Conservation (phyloP, 2,888 invertebrate genomes). For the Carcina quercana region DNA sequence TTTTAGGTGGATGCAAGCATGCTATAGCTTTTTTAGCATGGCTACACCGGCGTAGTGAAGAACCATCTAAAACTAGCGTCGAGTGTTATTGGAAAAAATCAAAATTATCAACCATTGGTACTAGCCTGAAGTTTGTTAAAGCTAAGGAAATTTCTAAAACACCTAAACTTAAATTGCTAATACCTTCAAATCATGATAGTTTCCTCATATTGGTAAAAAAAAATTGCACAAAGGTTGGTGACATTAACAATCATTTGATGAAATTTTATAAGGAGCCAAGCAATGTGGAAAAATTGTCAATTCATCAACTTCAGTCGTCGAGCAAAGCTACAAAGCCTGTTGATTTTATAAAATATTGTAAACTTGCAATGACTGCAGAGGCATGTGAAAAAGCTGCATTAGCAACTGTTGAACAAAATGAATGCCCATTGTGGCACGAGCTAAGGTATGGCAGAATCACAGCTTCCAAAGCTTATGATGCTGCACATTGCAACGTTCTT, state of each 20-base stretch:
- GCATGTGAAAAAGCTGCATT: conserved; percentile 4
- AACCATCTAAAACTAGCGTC: conserved; percentile 12
- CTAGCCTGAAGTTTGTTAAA: conserved; percentile 12
- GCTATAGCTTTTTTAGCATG: conserved; percentile 5
- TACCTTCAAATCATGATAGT: conserved; percentile 2
- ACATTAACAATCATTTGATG: neutral
- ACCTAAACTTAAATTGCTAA: conserved; percentile 1
- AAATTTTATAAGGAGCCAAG: conserved; percentile 1
- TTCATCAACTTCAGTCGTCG: neutral
- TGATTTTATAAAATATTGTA: conserved; percentile 4
- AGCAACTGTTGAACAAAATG: conserved; percentile 1
- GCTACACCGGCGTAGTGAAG: conserved; percentile 17
- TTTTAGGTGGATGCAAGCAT: neutral
- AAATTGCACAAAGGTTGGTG: neutral
- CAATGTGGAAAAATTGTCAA: conserved; percentile 1
- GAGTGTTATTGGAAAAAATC: conserved; percentile 17
- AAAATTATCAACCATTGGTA: conserved; percentile 13
- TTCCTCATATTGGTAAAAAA: neutral
- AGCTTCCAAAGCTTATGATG: conserved; percentile 16
- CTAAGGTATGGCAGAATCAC: conserved; percentile 18
- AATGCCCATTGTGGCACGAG: conserved; percentile 14
- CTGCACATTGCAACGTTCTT: conserved; percentile 7
- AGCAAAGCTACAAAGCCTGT: conserved; percentile 2
- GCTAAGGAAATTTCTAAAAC: conserved; percentile 8
- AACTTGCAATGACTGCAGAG: conserved; percentile 3